Percentiles rank a stretch among this genome's conserved stretches.
phyloP scores from a whole-genome alignment of 2,888 invertebrate genomes.

The Mesoligia furuncula region DNA sequence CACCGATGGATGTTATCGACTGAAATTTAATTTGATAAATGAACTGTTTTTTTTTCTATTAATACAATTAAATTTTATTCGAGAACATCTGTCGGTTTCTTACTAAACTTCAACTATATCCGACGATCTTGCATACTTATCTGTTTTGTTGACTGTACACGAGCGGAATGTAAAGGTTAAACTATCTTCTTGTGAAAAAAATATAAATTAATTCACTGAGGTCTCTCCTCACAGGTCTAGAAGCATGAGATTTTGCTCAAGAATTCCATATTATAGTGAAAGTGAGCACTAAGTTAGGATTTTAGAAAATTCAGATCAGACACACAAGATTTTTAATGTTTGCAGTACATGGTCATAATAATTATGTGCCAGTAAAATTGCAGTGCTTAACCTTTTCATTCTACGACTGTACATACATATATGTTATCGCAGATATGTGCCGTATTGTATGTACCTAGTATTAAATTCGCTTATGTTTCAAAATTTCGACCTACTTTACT shows the following conservation, averaged over 20 bases:
- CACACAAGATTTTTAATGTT: neutral
- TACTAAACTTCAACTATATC: too few relatives aligned
- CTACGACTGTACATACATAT: neutral
- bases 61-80: too few relatives aligned
- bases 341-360: too few relatives aligned
- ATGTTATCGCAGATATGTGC: neutral
- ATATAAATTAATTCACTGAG: too few relatives aligned
- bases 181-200: neutral
- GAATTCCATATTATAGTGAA: neutral
- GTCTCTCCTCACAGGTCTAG: neutral
- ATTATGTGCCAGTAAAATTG: neutral
- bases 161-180: constrained; percentile 7
- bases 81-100: too few relatives aligned
- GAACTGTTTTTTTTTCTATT: too few relatives aligned
- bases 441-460: neutral
- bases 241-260: neutral
- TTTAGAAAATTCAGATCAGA: neutral
- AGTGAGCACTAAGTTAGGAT: neutral
- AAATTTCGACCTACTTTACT: neutral
- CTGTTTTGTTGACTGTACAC: neutral
- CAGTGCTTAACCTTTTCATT: constrained; percentile 10
- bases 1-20: too few relatives aligned
- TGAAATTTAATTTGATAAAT: too few relatives aligned
- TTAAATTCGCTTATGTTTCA: neutral
- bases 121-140: too few relatives aligned